phyloP scores from a whole-genome alignment of 2,888 invertebrate species.

The Pseudococcus jackbeardsleyi region DNA sequence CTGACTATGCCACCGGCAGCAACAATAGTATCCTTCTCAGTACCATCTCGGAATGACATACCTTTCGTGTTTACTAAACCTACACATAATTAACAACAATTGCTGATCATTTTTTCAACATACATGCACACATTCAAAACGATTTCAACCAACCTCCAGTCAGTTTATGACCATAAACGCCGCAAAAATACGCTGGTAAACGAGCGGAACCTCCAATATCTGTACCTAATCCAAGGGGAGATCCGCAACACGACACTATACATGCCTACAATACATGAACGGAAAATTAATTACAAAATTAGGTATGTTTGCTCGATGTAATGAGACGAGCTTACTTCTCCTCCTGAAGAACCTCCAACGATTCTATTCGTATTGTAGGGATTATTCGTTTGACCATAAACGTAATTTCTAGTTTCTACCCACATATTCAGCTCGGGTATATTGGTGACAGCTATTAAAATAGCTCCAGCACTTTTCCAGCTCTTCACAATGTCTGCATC shows the following conservation, averaged over 20 bases:
- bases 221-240: slow-evolving; percentile 87
- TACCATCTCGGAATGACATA: slow-evolving; percentile 78
- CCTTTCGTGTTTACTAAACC: slow-evolving; percentile 78
- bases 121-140: not conserved
- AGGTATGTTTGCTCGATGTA: not conserved
- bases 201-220: slow-evolving; percentile 98
- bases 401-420: slow-evolving; percentile 88
- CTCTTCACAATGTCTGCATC: slow-evolving; percentile 85
- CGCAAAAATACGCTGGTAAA: slow-evolving; percentile 92
- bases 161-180: slow-evolving; percentile 88
- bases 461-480: slow-evolving; percentile 85
- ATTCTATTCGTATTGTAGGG: slow-evolving; percentile 89
- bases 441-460: slow-evolving; percentile 91
- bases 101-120: slow-evolving; percentile 2
- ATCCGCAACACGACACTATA: slow-evolving; percentile 82
- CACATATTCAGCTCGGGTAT: slow-evolving; percentile 95
- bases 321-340: slow-evolving; percentile 73
- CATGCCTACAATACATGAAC: slow-evolving; percentile 68
- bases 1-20: slow-evolving; percentile 86
- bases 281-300: not conserved
- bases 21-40: slow-evolving; percentile 82
- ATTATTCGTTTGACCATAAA: slow-evolving; percentile 91
- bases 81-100: slow-evolving; percentile 68
- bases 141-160: slow-evolving; percentile 71
- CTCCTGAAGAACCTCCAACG: slow-evolving; percentile 94